Evolutionary conservation across 2,888 invertebrate species (phyloP), one percentile per base, ranked within the genome.

Genomic region (Thelaira solivaga): DNA sequence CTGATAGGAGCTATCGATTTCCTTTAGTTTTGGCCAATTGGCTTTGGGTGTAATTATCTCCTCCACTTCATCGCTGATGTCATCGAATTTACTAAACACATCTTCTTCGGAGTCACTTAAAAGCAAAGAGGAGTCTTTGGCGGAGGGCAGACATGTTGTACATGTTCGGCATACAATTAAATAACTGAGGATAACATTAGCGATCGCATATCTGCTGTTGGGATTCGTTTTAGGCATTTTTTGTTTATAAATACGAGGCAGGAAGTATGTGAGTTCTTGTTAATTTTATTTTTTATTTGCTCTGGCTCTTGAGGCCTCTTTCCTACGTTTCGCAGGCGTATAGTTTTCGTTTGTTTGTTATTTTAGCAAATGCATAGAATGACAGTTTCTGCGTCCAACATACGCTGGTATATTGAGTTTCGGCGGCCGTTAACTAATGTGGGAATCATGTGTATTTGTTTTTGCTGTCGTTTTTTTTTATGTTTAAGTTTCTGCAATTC

Each of bases 21-120:
- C 78, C 1, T 65, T 74, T n/a, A 61, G 24, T 7, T 78, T 74
- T 41, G 74, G 61, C 78, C 78, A 78, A 55, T 22, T 53, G 1
- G 45, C 43, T 26, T 74, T 69, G 39, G 73, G 69, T 49, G 77
- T 77, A 49, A 69, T 69, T 22, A 64, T 20, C 22, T 74, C 69
- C 22, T 74, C 69, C 65, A 78, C 26, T 71, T 78, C 78, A 18
- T 78, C 78, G 4, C 78, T 78, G 8, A 78, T 39, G 7, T 78
- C 78, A 53, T 78, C 78, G 51, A 78, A 78, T 74, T 74, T 78
- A 47, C 78, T 71, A 65, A 78, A 78, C 11, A 78, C 47, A 65
- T 78, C 78, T 65, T 78, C 78, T 53, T 78, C 78, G 69, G 74
- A 74, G 22, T 74, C 78, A 61, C n/a, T 69, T 47, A 65, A 39